phyloP scores from a whole-genome alignment of 2,797 vertebrate species.

The Coendou prehensilis region DNA sequence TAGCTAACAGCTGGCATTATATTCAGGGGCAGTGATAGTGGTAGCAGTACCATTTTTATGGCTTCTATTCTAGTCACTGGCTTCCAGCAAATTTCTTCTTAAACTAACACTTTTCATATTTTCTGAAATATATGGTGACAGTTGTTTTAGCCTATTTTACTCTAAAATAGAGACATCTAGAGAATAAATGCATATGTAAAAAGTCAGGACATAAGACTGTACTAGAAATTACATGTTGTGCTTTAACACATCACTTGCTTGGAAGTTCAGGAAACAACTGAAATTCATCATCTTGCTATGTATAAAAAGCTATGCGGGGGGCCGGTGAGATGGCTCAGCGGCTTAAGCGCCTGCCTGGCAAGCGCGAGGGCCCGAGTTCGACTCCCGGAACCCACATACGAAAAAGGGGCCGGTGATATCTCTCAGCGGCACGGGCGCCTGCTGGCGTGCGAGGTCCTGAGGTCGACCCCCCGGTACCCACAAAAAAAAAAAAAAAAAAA shows the following conservation, averaged over 20 bases:
- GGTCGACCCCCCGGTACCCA: no score
- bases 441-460: no score
- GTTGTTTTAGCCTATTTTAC: background rate
- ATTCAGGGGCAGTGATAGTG: background rate
- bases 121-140: background rate
- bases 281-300: constrained; percentile 9
- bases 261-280: background rate
- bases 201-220: background rate
- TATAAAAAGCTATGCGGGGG: background rate
- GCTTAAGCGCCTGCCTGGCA: no score
- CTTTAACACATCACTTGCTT: background rate
- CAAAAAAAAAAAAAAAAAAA: no score
- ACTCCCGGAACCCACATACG: no score
- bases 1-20: background rate
- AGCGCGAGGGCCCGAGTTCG: no score
- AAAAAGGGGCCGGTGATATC: no score
- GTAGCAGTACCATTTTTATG: background rate
- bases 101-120: background rate
- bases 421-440: no score
- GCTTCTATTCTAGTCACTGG: background rate
- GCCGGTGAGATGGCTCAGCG: no score
- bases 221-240: background rate
- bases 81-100: constrained; percentile 23
- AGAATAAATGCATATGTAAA: background rate
- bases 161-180: background rate